Evolutionary conservation across 1,140 invertebrate species (phyloP), one percentile per base, ranked within the genome.

Genomic region (Papilio xuthus): DNA sequence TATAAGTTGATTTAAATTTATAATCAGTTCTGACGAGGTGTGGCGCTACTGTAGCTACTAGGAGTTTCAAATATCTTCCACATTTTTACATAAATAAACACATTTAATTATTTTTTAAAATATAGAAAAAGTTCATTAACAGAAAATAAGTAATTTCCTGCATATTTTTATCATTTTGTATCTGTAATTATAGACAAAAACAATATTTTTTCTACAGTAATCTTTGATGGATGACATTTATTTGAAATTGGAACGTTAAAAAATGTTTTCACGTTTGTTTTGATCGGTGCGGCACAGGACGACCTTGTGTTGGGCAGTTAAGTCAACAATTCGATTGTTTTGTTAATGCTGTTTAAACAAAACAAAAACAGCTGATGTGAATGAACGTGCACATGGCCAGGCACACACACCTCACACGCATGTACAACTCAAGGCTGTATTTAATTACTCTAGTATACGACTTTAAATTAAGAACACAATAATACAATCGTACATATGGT

Each of bases 271-370:
- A 60, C 56, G 10, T 32, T 32, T 67, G 23, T 67, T 67, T 67
- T 32, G 12, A 6, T 67, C 28, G 12, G 12, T 13, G 26, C 4
- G 56, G 12, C 9, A 23, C 60, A 67, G 23, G 26, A 28, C 60
- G 60, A 28, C 60, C 60, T 67, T 67, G 60, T 67, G 12, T 67
- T 15, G 12, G 4, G 23, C 60, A 15, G 60, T 67, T 67, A 67
- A 26, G 60, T 67, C 10, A 67, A 28, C 26, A 56, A 50, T 6
- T 67, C 26, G 60, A 67, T 67, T 67, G 60, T 67, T 67, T 67
- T 28, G 26, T 67, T 67, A 67, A 67, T 67, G 60, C 26, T 67
- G 60, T 67, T 67, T 67, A 67, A 26, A 67, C 26, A 13, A 67
- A 67, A 56, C 53, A 56, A 67, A 28, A 67, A 28, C 60, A 67